These are phyloP conservation scores for Siniperca chuatsi DNA, from an alignment of 2,113 vertebrate genomes.

Conservation along the genomic window DNA sequence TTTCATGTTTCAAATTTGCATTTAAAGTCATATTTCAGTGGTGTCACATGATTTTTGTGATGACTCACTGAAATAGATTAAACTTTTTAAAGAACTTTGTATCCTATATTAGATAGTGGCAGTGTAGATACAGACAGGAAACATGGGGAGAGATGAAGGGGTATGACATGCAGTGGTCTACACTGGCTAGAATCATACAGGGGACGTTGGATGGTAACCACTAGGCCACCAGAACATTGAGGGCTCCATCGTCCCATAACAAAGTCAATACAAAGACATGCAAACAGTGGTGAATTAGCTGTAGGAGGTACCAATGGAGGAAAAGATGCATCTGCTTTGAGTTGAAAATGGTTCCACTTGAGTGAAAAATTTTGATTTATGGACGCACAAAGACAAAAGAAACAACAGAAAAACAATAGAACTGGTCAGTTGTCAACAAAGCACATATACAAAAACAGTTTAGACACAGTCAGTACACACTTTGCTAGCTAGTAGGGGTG, in stretches of 20 bases:
- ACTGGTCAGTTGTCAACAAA: background rate
- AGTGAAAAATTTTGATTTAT: no score
- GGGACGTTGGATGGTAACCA: background rate
- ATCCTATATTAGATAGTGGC: no score
- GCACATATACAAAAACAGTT: background rate
- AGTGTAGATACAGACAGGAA: background rate
- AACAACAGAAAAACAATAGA: background rate
- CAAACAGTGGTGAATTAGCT: background rate
- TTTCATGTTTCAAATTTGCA: background rate
- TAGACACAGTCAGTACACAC: background rate
- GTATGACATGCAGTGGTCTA: background rate
- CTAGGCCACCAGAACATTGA: background rate
- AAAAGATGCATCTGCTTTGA: background rate
- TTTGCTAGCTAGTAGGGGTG: background rate
- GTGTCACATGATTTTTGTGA: background rate
- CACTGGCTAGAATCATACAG: background rate
- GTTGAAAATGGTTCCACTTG: no score
- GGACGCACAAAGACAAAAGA: no score
- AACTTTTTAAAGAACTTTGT: no score
- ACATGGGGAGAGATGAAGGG: background rate
- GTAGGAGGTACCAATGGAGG: background rate
- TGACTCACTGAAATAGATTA: no score
- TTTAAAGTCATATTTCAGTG: background rate
- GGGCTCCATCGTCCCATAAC: background rate
- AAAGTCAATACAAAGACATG: background rate